These are phyloP conservation scores for Monochamus alternatus DNA, from an alignment of 2,888 invertebrate genomes.

Conservation along the genomic window DNA sequence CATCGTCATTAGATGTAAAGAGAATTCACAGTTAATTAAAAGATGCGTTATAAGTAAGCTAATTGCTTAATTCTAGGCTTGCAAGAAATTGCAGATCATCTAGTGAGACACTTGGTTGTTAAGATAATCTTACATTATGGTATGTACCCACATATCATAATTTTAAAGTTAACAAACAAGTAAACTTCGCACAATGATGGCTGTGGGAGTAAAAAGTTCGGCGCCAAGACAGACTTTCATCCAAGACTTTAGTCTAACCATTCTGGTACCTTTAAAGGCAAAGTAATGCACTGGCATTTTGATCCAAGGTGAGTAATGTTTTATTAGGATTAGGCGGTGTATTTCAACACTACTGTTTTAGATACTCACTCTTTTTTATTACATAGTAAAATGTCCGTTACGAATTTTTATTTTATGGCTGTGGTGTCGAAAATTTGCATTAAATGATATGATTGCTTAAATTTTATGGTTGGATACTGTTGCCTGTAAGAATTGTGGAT, in stretches of 20 bases:
- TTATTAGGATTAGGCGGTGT: not conserved
- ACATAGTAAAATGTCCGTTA: not conserved
- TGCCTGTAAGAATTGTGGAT: not conserved
- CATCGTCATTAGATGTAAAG: too few species aligned
- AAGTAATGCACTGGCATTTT: not conserved
- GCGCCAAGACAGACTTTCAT: constrained; percentile 28
- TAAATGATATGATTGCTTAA: not conserved
- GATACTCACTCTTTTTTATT: not conserved
- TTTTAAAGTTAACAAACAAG: constrained; percentile 2
- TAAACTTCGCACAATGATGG: constrained; percentile 10
- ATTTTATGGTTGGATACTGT: not conserved
- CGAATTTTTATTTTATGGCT: not conserved
- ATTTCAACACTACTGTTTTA: not conserved
- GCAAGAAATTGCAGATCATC: too few species aligned
- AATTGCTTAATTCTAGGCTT: too few species aligned
- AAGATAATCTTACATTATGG: too few species aligned
- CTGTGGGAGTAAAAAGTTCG: constrained; percentile 25
- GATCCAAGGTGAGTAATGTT: not conserved
- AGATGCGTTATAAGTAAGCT: too few species aligned
- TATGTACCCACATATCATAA: not conserved
- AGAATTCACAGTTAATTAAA: too few species aligned
- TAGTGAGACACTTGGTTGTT: too few species aligned
- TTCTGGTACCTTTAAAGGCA: not conserved
- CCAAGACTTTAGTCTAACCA: constrained; percentile 16
- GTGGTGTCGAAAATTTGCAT: not conserved